A percentile compares a stretch with the other conserved stretches of the same genome.
phyloP scores from a whole-genome alignment of 1,140 invertebrate species.

The Meloidogyne hapla region DNA sequence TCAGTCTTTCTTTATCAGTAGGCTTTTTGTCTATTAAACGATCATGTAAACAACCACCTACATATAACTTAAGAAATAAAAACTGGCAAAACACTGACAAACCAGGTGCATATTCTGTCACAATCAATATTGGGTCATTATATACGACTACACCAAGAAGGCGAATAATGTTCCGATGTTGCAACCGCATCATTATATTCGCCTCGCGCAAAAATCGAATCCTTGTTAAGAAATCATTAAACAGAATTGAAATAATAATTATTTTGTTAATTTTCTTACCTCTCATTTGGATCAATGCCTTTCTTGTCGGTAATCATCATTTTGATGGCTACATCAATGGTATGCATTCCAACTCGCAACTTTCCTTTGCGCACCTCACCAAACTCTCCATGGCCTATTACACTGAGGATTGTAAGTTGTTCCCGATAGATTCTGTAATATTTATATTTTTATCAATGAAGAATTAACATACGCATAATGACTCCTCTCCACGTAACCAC shows the following conservation, averaged over 20 bases:
- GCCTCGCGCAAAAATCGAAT: background rate
- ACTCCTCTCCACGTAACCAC: background rate
- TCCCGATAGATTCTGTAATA: background rate
- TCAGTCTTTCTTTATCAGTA: background rate
- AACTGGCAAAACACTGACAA: too few species aligned
- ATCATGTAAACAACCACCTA: background rate
- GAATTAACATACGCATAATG: background rate
- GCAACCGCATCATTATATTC: background rate
- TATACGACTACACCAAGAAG: background rate
- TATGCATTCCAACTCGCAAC: background rate
- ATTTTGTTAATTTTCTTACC: background rate
- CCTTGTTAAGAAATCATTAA: background rate
- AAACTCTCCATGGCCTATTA: conserved; percentile 2
- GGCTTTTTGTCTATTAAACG: background rate
- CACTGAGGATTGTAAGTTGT: background rate
- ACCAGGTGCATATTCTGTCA: background rate
- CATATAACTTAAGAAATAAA: background rate
- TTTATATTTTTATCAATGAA: background rate
- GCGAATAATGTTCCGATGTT: background rate
- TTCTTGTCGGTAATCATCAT: background rate
- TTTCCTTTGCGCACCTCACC: background rate
- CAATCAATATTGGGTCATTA: conserved; percentile 1
- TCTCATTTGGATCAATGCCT: background rate
- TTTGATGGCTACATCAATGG: background rate
- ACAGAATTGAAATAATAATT: too few species aligned